Evolutionary conservation across 2,888 invertebrate species (phyloP).

Genomic region (Branchipolynoe longqiensis): DNA sequence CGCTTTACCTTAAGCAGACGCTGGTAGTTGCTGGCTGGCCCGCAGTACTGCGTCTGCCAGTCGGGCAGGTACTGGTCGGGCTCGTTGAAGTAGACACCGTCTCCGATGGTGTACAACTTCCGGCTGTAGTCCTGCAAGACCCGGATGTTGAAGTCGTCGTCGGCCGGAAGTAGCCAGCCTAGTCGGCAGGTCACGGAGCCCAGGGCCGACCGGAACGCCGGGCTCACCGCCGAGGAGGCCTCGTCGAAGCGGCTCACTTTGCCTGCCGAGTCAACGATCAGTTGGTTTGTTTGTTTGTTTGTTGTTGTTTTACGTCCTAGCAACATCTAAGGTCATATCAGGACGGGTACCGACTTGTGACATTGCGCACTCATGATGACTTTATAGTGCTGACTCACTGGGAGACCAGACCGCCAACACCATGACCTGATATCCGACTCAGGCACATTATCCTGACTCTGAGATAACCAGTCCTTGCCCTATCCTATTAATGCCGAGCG

Average conservation of each 20-base stretch:
- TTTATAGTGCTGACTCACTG: too few species aligned
- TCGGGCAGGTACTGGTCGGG: conserved; percentile 33
- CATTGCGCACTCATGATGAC: too few species aligned
- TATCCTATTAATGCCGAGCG: too few species aligned
- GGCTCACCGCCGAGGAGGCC: neutral
- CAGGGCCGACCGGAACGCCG: neutral
- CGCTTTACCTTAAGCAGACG: conserved; percentile 25
- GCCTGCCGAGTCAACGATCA: too few species aligned
- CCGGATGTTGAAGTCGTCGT: neutral
- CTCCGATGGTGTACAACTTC: neutral
- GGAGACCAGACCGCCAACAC: too few species aligned
- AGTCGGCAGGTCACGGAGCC: neutral
- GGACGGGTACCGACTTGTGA: too few species aligned
- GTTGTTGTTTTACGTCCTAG: too few species aligned
- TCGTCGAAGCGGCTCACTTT: neutral
- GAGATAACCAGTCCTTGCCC: too few species aligned
- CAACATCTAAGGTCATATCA: too few species aligned
- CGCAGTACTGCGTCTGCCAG: conserved; percentile 54
- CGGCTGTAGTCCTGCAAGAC: neutral
- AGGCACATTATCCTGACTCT: too few species aligned
- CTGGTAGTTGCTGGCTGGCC: neutral
- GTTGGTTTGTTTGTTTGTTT: too few species aligned
- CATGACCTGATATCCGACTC: too few species aligned
- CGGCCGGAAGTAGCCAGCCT: neutral
- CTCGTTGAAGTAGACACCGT: conserved; percentile 32